Percentiles rank a stretch among this genome's conserved stretches.
Conservation (phyloP, 2,888 invertebrate genomes). For the Netelia melanura region DNA sequence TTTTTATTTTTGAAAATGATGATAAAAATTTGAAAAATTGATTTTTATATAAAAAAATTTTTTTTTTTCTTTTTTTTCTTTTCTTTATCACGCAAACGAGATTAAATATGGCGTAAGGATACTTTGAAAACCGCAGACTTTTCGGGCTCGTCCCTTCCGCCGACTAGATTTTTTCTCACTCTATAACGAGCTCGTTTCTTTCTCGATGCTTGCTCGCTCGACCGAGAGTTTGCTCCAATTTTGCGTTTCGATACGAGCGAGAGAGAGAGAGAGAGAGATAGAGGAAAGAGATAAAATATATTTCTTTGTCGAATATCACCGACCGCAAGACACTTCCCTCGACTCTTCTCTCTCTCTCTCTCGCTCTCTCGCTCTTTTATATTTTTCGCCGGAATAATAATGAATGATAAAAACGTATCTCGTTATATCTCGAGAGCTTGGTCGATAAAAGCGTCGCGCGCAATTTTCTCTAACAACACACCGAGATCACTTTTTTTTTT, state of each 20-base stretch:
- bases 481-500: not conserved
- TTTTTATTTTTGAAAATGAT: not conserved
- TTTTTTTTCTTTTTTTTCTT: not conserved
- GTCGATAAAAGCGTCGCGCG: slow-evolving; percentile 61
- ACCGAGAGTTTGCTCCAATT: slow-evolving; percentile 77
- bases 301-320: slow-evolving; percentile 30
- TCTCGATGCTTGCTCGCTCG: slow-evolving; percentile 73
- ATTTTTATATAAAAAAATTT: not conserved
- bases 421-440: slow-evolving; percentile 9
- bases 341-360: not conserved
- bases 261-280: not conserved
- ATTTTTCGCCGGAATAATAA: slow-evolving; percentile 22
- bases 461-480: slow-evolving; percentile 18
- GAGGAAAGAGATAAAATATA: slow-evolving; percentile 6
- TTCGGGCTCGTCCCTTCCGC: slow-evolving; percentile 11
- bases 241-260: slow-evolving; percentile 63
- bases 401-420: slow-evolving; percentile 59
- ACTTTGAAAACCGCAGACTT: slow-evolving; percentile 48
- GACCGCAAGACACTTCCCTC: slow-evolving; percentile 17
- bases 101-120: slow-evolving; percentile 21
- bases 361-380: not conserved
- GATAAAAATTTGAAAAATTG: not conserved
- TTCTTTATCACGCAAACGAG: not conserved
- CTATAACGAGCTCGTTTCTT: slow-evolving; percentile 74
- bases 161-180: slow-evolving; percentile 7